Base-by-base conservation (phyloP, 2,888 invertebrate genomes). In the Drymonia ruficornis region DNA sequence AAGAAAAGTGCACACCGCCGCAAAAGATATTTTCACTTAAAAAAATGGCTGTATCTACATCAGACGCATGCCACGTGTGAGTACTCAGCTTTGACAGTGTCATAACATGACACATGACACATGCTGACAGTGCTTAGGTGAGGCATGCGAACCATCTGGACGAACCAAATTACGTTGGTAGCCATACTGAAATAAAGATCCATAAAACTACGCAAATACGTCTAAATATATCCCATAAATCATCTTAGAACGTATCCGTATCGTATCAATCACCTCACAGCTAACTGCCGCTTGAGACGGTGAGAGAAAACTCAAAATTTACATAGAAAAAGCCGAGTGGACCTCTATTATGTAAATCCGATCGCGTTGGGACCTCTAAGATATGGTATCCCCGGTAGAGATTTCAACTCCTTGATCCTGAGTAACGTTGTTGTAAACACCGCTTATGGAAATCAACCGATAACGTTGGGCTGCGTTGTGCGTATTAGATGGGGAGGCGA, bases 321-420 rank as follows among this genome's bases (percentile, higher is more conserved):
- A 78, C 81, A 82, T 80, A 78, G 80, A 79, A 78, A 75, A 44
- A 76, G 65, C 70, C 67, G 67, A 57, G 67, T 66, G 74, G 70
- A 65, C 75, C 74, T 76, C 75, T 84, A 82, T 88, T 88, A 89
- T 89, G 87, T 81, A 86, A 88, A 89, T 87, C 74, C 70, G 76
- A 86, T 87, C 88, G 85, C 87, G 88, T 84, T 73, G 76, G 62
- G 71, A 72, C 78, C 81, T 76, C 74, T 74, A 79, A 80, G 83
- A 84, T 82, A 82, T 79, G 79, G 81, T 83, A 79, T 82, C 74
- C 77, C 5, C 67, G 67, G 77, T 79, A 80, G 81, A 86, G 87
- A 87, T 87, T 87, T 81, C 75, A 73, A 80, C 79, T 79, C 76
- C 75, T 77, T 78, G 77, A 83, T 83, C 80, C 78, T 65, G 72